Conservation (phyloP, 2,888 invertebrate genomes). For the Margaritifera margaritifera region DNA sequence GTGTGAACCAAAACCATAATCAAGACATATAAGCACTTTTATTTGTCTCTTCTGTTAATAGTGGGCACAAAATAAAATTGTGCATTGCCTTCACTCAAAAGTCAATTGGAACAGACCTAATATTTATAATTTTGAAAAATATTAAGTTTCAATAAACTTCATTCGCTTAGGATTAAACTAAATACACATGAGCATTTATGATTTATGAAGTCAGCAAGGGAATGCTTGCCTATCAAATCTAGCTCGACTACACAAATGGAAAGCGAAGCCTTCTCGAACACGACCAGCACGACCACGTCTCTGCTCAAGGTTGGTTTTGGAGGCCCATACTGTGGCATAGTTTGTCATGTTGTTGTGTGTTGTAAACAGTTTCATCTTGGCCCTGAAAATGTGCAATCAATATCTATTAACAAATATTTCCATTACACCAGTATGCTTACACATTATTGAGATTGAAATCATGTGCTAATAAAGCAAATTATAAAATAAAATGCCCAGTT, state of each 20-base stretch:
- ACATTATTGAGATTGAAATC: too few relatives aligned
- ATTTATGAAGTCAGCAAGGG: background rate
- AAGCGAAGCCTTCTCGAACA: constrained; percentile 93
- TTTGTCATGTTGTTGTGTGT: constrained; percentile 99
- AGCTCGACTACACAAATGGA: constrained; percentile 85
- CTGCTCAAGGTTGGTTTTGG: constrained; percentile 94
- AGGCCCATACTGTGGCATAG: constrained; percentile 94
- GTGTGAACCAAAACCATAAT: too few relatives aligned
- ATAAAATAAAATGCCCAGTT: too few relatives aligned
- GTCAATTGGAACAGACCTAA: background rate
- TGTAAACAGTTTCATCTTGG: constrained; percentile 97
- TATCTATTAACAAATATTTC: too few relatives aligned
- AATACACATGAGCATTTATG: background rate
- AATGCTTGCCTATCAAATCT: constrained; percentile 71
- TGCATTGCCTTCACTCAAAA: too few relatives aligned
- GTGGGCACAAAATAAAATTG: too few relatives aligned
- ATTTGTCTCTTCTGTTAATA: too few relatives aligned
- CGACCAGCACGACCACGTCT: constrained; percentile 96
- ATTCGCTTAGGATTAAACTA: background rate
- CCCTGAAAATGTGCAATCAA: constrained; percentile 72
- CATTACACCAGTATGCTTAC: too few relatives aligned
- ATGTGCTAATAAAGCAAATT: too few relatives aligned
- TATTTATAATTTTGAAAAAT: background rate
- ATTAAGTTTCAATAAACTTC: background rate
- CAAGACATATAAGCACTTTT: too few relatives aligned